Conservation (phyloP, 2,113 vertebrate species). For the Hyaena hyaena region DNA sequence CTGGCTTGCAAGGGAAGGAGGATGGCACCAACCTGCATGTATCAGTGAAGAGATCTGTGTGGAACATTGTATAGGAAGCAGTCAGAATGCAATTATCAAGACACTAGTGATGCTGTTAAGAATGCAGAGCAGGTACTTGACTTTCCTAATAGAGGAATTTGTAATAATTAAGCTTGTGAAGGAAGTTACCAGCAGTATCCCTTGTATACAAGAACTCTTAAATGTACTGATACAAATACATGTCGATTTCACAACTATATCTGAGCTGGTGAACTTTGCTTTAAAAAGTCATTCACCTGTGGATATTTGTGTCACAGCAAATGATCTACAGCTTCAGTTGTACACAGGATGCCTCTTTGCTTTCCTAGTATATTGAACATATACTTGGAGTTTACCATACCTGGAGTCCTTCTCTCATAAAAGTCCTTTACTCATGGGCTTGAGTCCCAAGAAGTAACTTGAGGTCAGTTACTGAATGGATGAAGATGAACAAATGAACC, state of each 20-base stretch:
- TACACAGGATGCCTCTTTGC: neutral
- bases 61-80: neutral
- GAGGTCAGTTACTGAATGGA: neutral
- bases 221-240: neutral
- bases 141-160: neutral
- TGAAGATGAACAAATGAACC: neutral
- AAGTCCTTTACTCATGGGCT: neutral
- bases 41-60: neutral
- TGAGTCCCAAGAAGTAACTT: neutral
- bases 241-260: neutral
- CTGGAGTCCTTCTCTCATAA: neutral
- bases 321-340: neutral
- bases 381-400: neutral
- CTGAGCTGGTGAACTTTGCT: neutral
- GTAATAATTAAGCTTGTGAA: neutral
- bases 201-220: neutral
- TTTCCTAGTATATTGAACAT: neutral
- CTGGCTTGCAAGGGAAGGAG: neutral
- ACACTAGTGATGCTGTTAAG: neutral
- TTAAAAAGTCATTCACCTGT: neutral
- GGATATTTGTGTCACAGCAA: neutral
- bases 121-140: neutral
- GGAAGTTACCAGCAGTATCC: neutral
- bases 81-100: neutral
- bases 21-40: neutral